Percentiles rank a stretch among this genome's conserved stretches.
Conservation (phyloP, 2,113 vertebrate species). For the Callocephalon fimbriatum region DNA sequence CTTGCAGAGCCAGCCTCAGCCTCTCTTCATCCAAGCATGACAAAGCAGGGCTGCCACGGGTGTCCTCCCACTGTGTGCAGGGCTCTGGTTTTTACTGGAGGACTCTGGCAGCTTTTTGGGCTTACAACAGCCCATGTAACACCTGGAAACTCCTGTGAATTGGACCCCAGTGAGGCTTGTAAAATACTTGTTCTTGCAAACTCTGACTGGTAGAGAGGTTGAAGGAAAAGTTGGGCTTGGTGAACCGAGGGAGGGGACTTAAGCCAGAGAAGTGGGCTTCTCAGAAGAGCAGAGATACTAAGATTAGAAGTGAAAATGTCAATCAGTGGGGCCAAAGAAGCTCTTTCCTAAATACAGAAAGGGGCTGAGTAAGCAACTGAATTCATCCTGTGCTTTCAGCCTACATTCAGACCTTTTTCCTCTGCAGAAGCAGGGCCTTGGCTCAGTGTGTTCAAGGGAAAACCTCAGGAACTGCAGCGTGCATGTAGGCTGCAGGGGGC, state of each 20-base stretch:
- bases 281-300: background rate
- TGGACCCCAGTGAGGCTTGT: background rate
- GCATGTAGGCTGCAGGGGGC: constrained; percentile 28
- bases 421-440: background rate
- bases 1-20: background rate
- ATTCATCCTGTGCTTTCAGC: background rate
- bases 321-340: background rate
- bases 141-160: background rate
- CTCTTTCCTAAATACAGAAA: background rate
- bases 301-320: background rate
- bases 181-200: background rate
- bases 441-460: background rate
- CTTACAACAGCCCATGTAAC: background rate
- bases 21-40: background rate
- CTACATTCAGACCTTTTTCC: fast-evolving
- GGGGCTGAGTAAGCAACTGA: background rate
- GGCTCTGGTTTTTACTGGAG: background rate
- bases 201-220: background rate
- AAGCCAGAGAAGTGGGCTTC: background rate
- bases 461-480: fast-evolving
- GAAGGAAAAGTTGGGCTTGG: background rate
- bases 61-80: fast-evolving
- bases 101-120: background rate
- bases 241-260: background rate
- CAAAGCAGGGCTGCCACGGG: background rate